These are phyloP conservation scores for Onthophagus sagittarius DNA, from an alignment of 2,888 invertebrate species.

Conservation along the genomic window DNA sequence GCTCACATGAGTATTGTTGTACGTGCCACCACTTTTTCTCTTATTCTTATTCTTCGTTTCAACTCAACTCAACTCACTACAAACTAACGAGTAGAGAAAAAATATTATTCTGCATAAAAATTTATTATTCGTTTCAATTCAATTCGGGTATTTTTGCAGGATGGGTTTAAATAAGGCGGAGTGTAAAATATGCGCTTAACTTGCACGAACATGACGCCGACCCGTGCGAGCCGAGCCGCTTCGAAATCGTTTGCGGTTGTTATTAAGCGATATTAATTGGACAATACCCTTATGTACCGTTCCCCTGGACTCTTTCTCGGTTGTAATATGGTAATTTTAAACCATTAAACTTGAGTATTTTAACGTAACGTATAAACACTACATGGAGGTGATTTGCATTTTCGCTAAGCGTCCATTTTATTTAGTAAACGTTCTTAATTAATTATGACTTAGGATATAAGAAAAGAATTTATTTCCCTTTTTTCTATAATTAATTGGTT, in stretches of 20 bases:
- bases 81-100: too few species aligned
- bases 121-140: too few species aligned
- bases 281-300: background rate
- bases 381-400: background rate
- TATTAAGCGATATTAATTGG: background rate
- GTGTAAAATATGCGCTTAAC: constrained; percentile 9
- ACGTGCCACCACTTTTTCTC: background rate
- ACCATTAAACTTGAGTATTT: background rate
- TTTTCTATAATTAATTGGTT: too few species aligned
- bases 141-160: too few species aligned
- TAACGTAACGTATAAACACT: background rate
- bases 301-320: background rate
- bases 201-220: constrained; percentile 4
- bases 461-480: too few species aligned
- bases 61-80: too few species aligned
- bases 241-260: background rate
- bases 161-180: background rate
- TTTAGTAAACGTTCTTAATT: constrained; percentile 16
- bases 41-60: background rate
- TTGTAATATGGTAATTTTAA: background rate
- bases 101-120: too few species aligned
- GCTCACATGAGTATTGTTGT: background rate
- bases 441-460: constrained; percentile 1
- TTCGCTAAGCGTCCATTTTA: background rate
- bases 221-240: background rate